phyloP scores from a whole-genome alignment of 2,888 invertebrate species.

The Cheilosia grossa region DNA sequence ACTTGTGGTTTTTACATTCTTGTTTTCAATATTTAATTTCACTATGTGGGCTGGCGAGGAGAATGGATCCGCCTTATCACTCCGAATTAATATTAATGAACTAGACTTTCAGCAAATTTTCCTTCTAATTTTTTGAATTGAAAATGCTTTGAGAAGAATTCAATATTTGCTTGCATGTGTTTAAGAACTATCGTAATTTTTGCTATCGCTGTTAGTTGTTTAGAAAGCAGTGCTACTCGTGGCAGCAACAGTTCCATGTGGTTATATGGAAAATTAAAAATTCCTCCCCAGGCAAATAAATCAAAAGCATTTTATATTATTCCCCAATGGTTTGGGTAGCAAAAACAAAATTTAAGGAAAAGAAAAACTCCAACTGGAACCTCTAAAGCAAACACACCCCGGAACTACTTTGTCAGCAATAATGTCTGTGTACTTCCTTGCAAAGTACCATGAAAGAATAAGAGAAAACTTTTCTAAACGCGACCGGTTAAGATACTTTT shows the following conservation, averaged over 20 bases:
- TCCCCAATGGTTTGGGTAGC: background rate
- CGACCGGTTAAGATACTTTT: conserved; percentile 30
- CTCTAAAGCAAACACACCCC: conserved; percentile 40
- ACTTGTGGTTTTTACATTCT: too few species aligned
- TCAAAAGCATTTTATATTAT: conserved; percentile 45
- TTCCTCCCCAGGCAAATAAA: conserved; percentile 30
- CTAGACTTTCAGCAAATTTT: too few species aligned
- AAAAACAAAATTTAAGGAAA: conserved; percentile 13
- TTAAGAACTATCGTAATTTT: background rate
- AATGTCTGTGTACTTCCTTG: conserved; percentile 54
- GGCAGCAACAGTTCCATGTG: background rate
- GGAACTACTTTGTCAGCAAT: conserved; percentile 52
- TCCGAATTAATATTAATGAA: too few species aligned
- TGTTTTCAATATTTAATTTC: too few species aligned
- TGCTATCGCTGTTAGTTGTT: background rate
- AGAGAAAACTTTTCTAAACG: conserved; percentile 42
- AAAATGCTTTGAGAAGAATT: too few species aligned
- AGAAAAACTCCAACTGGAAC: conserved; percentile 23
- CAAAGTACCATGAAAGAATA: conserved; percentile 39
- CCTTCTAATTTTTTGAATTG: too few species aligned
- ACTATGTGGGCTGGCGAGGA: too few species aligned
- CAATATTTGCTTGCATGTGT: background rate
- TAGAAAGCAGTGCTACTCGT: background rate
- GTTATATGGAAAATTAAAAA: conserved; percentile 6
- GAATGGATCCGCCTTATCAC: too few species aligned